Base-by-base conservation (phyloP, 2,113 vertebrate species). In the Mesoclemmys tuberculata region DNA sequence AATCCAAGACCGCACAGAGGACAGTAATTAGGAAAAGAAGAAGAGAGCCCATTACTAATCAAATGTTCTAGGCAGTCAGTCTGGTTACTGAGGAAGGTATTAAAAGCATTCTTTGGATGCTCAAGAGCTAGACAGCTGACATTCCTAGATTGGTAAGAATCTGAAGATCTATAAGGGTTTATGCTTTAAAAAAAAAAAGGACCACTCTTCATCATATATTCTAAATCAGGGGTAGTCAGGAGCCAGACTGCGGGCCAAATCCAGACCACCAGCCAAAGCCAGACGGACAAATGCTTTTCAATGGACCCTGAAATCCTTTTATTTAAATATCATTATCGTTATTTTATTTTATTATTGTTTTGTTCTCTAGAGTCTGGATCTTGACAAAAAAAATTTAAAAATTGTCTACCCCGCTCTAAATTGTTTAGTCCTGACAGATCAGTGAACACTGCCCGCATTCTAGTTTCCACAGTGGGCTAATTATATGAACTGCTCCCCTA, bases 401-500 rank as follows among this genome's bases (percentile, higher is more conserved):
- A 27, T 27, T 3, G 56, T 29, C 27, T 29, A 5, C 56, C 27
- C 29, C 27, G 11, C 29, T 31, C 56, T 31, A 64, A 64, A 35
- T 7, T 35, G 31, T 35, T 35, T n/a, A 64, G 31, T 29, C 14
- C 61, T 64, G 61, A 64, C 14, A 18, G 61, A 64, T 86, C 68
- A 3, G 51, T 29, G 82, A 85, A 89, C 81, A 41, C 93, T 29
- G 84, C 89, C 82, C 80, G 71, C 64, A 68, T 71, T 80, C 58
- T 82, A 93, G 84, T 84, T 90, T 94, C 90, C 68, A 79, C 56
- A 86, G 93, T 49, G 87, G 84, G 91, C 54, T 75, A 90, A 90
- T 94, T 86, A 83, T 41, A 85, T 35, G 3, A 92, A 93, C 90
- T 95, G 10, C 38, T 74, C 80, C 58, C 41, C 78, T 85, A 93